Evolutionary conservation across 2,888 invertebrate species (phyloP).

Genomic region (Emmelina monodactyla): DNA sequence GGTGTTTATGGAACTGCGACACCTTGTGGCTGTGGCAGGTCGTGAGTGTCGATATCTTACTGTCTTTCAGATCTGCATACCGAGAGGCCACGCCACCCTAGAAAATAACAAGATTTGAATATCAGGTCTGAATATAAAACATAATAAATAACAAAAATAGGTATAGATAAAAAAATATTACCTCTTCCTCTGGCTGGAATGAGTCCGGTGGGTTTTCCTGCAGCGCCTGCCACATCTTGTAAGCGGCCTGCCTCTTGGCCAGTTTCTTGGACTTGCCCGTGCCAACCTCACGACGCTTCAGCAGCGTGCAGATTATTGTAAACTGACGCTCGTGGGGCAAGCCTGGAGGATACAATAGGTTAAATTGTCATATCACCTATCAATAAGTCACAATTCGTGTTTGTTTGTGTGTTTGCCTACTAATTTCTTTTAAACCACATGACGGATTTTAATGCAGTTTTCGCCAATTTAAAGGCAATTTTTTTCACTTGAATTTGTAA

Average conservation of each 20-base stretch:
- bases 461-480: too few relatives aligned
- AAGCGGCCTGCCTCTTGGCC: constrained; percentile 95
- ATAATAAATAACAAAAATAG: too few relatives aligned
- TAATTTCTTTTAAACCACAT: too few relatives aligned
- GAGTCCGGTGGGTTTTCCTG: constrained; percentile 80
- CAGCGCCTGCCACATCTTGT: constrained; percentile 89
- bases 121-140: background rate
- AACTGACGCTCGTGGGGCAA: constrained; percentile 94
- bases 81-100: constrained; percentile 75
- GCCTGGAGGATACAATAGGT: too few relatives aligned
- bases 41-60: constrained; percentile 86
- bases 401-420: too few relatives aligned
- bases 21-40: constrained; percentile 91
- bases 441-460: too few relatives aligned
- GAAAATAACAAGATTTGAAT: constrained; percentile 38
- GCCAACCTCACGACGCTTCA: constrained; percentile 85
- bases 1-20: constrained; percentile 92
- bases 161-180: too few relatives aligned
- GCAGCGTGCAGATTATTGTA: constrained; percentile 88
- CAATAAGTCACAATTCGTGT: too few relatives aligned
- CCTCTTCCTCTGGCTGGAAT: constrained; percentile 75
- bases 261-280: constrained; percentile 95
- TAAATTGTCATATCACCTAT: too few relatives aligned
- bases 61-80: constrained; percentile 89
- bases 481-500: too few relatives aligned